Conservation (phyloP, 2,797 vertebrate species). For the Benthosema pterotum region DNA sequence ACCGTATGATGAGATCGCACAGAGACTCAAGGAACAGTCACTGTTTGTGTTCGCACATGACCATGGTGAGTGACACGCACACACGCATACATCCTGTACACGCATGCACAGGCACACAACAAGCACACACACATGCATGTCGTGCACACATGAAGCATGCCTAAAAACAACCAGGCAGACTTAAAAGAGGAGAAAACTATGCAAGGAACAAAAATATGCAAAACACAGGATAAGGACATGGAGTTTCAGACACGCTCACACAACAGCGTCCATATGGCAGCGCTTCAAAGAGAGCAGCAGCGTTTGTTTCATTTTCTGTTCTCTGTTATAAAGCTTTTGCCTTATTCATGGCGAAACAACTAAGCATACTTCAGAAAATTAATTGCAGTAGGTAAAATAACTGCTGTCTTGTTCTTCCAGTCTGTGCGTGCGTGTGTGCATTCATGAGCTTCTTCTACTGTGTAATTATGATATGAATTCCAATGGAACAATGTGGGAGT, state of each 20-base stretch:
- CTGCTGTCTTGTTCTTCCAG: constrained; percentile 29
- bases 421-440: background rate
- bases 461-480: no score
- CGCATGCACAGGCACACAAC: background rate
- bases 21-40: constrained; percentile 83
- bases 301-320: background rate
- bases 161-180: background rate
- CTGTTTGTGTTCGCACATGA: constrained; percentile 93
- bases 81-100: constrained; percentile 11
- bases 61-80: constrained; percentile 85
- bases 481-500: no score
- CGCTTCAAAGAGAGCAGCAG: constrained; percentile 22
- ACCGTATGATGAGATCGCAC: constrained; percentile 89
- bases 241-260: no score
- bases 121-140: background rate
- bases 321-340: background rate
- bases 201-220: no score
- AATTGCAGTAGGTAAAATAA: constrained; percentile 12
- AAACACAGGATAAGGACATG: no score
- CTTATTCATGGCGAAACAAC: constrained; percentile 16
- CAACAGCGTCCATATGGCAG: background rate
- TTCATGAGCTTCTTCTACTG: no score
- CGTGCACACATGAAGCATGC: background rate
- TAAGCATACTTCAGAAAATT: constrained; percentile 16
- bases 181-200: no score